Evolutionary conservation across 2,113 vertebrate species (phyloP).

Genomic region (Oncorhynchus kisutch): DNA sequence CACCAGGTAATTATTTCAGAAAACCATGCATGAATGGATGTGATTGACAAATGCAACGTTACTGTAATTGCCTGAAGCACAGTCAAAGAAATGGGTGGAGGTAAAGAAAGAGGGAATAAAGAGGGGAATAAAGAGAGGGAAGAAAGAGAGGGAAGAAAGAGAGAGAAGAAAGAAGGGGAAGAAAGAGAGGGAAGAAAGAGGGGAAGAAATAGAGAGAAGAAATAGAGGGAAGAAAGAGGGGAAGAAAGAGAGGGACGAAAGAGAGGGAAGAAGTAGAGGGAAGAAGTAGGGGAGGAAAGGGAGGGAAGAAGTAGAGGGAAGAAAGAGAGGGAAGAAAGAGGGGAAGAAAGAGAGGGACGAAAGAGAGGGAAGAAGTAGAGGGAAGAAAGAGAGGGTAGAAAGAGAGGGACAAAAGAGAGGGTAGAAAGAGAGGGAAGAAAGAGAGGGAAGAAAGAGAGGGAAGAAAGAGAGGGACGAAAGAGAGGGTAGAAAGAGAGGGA

Average conservation of each 20-base stretch:
- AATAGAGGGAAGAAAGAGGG: constrained; percentile 21
- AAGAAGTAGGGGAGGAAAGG: background rate
- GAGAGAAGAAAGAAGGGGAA: background rate
- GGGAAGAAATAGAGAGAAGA: constrained; percentile 45
- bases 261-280: no score
- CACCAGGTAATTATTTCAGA: constrained; percentile 98
- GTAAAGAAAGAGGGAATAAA: constrained; percentile 6
- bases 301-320: no score
- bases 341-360: no score
- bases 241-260: no score
- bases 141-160: background rate
- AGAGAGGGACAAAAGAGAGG: background rate
- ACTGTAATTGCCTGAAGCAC: constrained; percentile 93
- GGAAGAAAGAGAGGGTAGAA: background rate
- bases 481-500: no score
- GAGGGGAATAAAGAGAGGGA: constrained; percentile 72
- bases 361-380: no score
- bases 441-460: background rate
- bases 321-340: no score
- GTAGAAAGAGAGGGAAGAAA: background rate
- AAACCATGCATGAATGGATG: constrained; percentile 92
- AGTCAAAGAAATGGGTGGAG: constrained; percentile 59
- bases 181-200: background rate
- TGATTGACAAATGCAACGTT: constrained; percentile 98
- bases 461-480: background rate